Evolutionary conservation across 1,140 invertebrate species (phyloP), one percentile per base, ranked within the genome.

Genomic region (Dendrolimus kikuchii): DNA sequence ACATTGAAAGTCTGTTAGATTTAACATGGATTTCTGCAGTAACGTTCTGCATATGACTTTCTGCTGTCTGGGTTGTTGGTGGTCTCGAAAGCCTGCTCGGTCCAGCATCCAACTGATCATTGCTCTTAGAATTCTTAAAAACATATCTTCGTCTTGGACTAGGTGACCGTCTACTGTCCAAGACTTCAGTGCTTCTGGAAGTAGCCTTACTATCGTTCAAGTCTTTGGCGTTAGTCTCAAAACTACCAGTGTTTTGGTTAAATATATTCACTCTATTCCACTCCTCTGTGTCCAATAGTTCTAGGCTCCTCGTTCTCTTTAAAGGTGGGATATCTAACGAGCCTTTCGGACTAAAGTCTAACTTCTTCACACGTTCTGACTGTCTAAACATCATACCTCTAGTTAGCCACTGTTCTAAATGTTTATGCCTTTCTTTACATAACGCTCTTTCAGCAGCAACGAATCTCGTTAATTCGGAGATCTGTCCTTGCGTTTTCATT

Each of bases 401-500:
- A 5, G 87, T 89, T 6, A 94, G 62, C 88, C 91, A 93, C 54
- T 93, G 91, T 60, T 93, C 92, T 37, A 95, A 84, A 62, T 92
- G 90, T 45, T 89, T 78, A 48, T 92, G 89, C 46, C 91, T 89
- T 49, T 90, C 90, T 59, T 92, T 91, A 59, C 92, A 92, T 43
- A 91, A 74, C 1, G 90, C 85, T 59, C 91, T 87, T 74, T 92
- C 91, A 7, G 89, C 90, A 8, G 90, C 90, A 53, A 92, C 90
- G 51, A 90, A 90, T 61, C 90, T 88, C 4, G 91, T 92, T 36
- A 94, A 63, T 62, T 92, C 89, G n/a, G 92, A 91, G 53, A 95
- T 91, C 71, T 95, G 93, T 40, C 93, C 92, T 60, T 92, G 89
- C 7, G 94, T 95, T 60, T 91, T 90, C 58, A 91, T 90, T 71